Evolutionary conservation across 2,888 invertebrate species (phyloP).

Genomic region (Coremacera marginata): DNA sequence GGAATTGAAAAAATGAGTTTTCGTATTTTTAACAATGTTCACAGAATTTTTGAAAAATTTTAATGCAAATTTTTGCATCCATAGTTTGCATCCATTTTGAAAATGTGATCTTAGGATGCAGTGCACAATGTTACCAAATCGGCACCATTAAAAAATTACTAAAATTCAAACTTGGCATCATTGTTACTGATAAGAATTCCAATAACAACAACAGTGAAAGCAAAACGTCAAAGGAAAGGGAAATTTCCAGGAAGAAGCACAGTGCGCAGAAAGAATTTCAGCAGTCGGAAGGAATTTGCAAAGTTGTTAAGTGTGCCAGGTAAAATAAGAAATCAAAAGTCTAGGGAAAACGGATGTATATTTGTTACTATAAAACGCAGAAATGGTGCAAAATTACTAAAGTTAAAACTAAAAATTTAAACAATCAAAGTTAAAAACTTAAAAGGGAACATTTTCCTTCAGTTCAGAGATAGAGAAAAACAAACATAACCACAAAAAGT

Average conservation of each 20-base stretch:
- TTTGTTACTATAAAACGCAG: background rate
- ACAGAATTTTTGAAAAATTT: too few relatives aligned
- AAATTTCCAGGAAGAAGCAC: constrained; percentile 9
- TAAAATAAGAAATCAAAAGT: background rate
- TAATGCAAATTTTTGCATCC: too few relatives aligned
- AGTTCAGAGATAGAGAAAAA: background rate
- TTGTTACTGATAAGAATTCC: background rate
- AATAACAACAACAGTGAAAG: constrained; percentile 2
- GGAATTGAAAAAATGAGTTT: too few relatives aligned
- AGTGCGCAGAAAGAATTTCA: background rate
- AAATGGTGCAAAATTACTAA: background rate
- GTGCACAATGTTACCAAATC: background rate
- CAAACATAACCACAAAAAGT: constrained; percentile 23
- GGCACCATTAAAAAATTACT: background rate
- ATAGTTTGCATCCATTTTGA: too few relatives aligned
- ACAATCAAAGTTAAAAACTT: background rate
- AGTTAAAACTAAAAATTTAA: background rate
- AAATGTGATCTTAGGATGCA: too few relatives aligned
- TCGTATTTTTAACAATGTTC: too few relatives aligned
- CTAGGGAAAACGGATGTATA: background rate
- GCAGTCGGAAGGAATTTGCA: constrained; percentile 24
- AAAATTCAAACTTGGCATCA: background rate
- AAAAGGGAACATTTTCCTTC: background rate
- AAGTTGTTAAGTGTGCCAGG: background rate
- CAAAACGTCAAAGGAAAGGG: constrained; percentile 16